Evolutionary conservation across 2,797 vertebrate species (phyloP), one percentile per base, ranked within the genome.

Genomic region (Coreius guichenoti): DNA sequence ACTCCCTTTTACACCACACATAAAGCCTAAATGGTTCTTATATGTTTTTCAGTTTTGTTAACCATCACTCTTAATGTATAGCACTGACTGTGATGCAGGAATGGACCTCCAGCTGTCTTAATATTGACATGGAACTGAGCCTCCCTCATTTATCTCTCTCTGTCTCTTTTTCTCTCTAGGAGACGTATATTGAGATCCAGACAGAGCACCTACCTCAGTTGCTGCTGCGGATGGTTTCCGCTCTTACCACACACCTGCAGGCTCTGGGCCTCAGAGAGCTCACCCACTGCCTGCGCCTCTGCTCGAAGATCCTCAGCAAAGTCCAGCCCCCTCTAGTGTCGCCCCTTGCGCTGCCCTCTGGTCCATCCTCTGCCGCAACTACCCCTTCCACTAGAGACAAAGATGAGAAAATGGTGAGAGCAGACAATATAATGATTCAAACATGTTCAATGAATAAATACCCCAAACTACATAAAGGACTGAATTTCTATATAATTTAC

Each of bases 141-240:
- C 51, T 81, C 45, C 49, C 31, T 56, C 16, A 11, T 63, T 5
- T 8, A 65, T 65, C 14, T 68, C 83, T 67, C 49, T 84, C 16
- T 79, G 84, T 78, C 1, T 86, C 12, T 33, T 39, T 36, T 58
- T 70, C 16, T 51, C 80, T 91, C 8, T 89, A 99, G 98, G 98
- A 99, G 91, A 99, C 98, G 0, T 99, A 99, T 77, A 99, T 99
- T 88, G 98, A 99, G 95, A 99, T 99, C 92, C 98, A 99, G 93
- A 99, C 98, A 2, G 98, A 99, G 91, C 98, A 99, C 87, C 95
- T 99, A 87, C 98, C 98, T 86, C 98, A 99, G 92, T 94, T 99
- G 90, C 94, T 99, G 84, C 91, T 99, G 91, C 95, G 97, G 81
- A 99, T 99, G 98, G 94, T 99, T 89, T 97, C 97, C 21, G 98